A percentile compares a stretch with the other conserved stretches of the same genome.
Conservation (phyloP, 2,888 invertebrate genomes). For the Julus scanicus region DNA sequence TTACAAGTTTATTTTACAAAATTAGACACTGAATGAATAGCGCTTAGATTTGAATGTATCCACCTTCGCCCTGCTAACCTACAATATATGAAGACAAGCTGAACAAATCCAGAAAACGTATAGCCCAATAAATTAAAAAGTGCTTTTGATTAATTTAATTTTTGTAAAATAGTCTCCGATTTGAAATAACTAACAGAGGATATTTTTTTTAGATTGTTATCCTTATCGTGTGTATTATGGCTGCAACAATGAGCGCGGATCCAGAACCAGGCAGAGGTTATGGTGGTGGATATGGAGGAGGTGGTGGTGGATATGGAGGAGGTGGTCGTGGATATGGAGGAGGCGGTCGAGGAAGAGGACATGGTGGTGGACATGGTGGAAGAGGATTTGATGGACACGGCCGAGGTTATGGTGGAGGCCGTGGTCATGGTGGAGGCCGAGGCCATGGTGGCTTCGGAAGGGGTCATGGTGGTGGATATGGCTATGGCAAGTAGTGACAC, state of each 20-base stretch:
- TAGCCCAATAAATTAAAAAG: no score
- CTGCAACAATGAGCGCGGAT: background rate
- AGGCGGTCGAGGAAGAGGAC: background rate
- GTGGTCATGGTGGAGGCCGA: background rate
- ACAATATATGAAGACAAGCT: no score
- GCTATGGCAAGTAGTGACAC: background rate
- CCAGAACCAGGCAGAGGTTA: constrained; percentile 7
- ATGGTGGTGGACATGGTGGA: constrained; percentile 9
- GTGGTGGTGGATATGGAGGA: background rate
- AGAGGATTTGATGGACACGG: background rate
- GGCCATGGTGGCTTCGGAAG: background rate
- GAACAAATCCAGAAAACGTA: no score
- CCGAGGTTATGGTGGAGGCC: background rate
- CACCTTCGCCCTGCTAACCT: background rate
- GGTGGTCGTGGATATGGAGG: background rate
- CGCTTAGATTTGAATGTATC: background rate
- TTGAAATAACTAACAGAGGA: no score
- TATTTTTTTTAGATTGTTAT: background rate
- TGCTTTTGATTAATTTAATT: background rate
- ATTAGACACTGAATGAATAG: background rate
- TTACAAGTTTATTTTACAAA: background rate
- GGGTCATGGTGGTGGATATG: constrained; percentile 13
- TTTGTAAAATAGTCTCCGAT: background rate
- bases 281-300: constrained; percentile 13
- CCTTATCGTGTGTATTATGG: constrained; percentile 15